These are phyloP conservation scores for Huso huso DNA, from an alignment of 2,797 vertebrate genomes.

Conservation along the genomic window DNA sequence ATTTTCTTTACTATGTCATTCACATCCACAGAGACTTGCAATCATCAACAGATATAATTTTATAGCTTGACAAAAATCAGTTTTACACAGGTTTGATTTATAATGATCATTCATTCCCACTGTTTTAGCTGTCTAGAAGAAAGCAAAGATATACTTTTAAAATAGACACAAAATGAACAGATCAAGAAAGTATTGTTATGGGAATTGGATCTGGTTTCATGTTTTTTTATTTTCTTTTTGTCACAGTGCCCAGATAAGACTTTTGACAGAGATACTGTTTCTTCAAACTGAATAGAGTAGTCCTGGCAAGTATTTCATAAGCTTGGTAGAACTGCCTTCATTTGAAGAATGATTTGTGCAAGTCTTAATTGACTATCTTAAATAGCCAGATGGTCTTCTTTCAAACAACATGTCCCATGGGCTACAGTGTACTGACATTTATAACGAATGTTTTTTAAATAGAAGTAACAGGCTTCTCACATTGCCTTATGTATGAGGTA, in stretches of 20 bases:
- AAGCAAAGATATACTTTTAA: too few species aligned
- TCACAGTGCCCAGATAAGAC: slow-evolving; percentile 18
- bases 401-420: slow-evolving; percentile 21
- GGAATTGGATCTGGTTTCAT: background rate
- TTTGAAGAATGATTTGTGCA: slow-evolving; percentile 35
- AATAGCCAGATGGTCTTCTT: slow-evolving; percentile 29
- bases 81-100: too few species aligned
- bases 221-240: slow-evolving; percentile 24
- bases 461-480: too few species aligned
- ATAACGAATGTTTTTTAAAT: slow-evolving; percentile 11
- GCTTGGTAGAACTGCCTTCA: slow-evolving; percentile 10
- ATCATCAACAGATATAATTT: too few species aligned
- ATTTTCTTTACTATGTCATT: too few species aligned
- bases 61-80: too few species aligned
- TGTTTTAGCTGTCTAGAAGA: too few species aligned
- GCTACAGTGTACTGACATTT: slow-evolving; percentile 18
- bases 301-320: slow-evolving; percentile 2
- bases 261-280: slow-evolving; percentile 13
- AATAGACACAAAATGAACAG: too few species aligned
- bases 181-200: slow-evolving; percentile 1
- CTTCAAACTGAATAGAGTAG: slow-evolving; percentile 22
- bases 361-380: slow-evolving; percentile 29
- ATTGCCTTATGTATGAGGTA: too few species aligned
- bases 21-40: too few species aligned
- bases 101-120: too few species aligned